Percentiles rank a stretch among this genome's conserved stretches.
These are phyloP conservation scores for Formica selysi DNA, from an alignment of 1,140 invertebrate species.

Conservation along the genomic window DNA sequence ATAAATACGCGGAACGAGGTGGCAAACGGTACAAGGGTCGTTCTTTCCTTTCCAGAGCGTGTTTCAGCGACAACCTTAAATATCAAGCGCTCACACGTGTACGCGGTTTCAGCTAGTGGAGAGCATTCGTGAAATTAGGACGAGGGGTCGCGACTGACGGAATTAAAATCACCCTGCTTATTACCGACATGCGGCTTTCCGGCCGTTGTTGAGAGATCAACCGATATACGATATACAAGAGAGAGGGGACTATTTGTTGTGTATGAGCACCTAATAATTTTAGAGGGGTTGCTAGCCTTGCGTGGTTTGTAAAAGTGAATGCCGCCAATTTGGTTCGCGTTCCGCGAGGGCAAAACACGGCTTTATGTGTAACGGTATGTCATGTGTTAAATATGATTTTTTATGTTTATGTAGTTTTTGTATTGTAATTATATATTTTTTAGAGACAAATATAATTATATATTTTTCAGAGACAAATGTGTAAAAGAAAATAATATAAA, in stretches of 20 bases:
- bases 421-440: background rate
- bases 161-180: constrained; percentile 83
- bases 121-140: constrained; percentile 80
- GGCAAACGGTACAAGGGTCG: constrained; percentile 75
- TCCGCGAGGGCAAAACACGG: background rate
- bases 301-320: constrained; percentile 61
- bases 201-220: constrained; percentile 76
- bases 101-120: constrained; percentile 27
- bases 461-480: background rate
- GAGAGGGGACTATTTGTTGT: constrained; percentile 42
- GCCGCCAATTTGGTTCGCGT: constrained; percentile 55
- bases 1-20: constrained; percentile 78
- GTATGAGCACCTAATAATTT: constrained; percentile 65
- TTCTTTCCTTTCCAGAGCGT: constrained; percentile 72
- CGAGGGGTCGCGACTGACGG: constrained; percentile 72
- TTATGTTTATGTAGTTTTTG: background rate
- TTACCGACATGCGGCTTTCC: constrained; percentile 78
- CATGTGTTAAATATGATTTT: constrained; percentile 11
- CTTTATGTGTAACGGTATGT: constrained; percentile 34
- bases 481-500: background rate
- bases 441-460: background rate
- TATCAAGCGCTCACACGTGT: constrained; percentile 27
- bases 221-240: constrained; percentile 48
- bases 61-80: constrained; percentile 40
- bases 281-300: constrained; percentile 56